phyloP scores from a whole-genome alignment of 1,140 invertebrate genomes.

The Drosophila pseudoananassae region DNA sequence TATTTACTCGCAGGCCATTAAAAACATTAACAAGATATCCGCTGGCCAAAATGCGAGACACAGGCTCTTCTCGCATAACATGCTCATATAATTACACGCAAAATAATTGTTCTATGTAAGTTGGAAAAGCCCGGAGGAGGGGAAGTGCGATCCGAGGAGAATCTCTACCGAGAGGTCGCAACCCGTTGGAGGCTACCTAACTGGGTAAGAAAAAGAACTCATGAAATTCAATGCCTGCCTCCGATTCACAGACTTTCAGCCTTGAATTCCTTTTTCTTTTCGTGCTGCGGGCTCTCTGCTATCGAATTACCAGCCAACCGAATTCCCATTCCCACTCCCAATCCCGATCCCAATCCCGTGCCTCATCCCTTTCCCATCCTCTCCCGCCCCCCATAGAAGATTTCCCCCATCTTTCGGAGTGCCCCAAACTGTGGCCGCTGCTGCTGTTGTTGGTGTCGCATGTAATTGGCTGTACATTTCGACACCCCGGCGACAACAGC shows the following conservation, averaged over 20 bases:
- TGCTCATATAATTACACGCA: constrained; percentile 79
- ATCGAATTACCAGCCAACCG: constrained; percentile 50
- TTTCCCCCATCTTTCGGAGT: constrained; percentile 1
- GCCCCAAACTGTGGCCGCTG: constrained; percentile 16
- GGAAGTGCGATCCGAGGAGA: constrained; percentile 22
- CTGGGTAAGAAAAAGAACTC: constrained; percentile 44
- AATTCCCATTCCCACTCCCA: constrained; percentile 19
- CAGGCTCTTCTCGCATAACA: constrained; percentile 56
- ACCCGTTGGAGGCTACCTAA: constrained; percentile 49
- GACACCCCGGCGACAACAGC: constrained; percentile 78
- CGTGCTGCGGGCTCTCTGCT: constrained; percentile 52
- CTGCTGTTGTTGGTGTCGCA: constrained; percentile 58
- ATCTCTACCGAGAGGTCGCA: constrained; percentile 66
- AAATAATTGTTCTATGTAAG: constrained; percentile 68
- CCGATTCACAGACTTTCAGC: constrained; percentile 60
- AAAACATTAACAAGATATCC: constrained; percentile 35
- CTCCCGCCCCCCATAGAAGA: background rate
- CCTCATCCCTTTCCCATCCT: no score
- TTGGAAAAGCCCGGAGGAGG: constrained; percentile 1
- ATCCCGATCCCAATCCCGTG: background rate
- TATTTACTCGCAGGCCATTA: constrained; percentile 1
- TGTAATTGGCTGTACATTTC: constrained; percentile 82
- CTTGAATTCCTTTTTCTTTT: constrained; percentile 69
- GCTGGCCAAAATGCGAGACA: constrained; percentile 10
- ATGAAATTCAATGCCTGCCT: constrained; percentile 76